Percentiles rank a stretch among this genome's conserved stretches.
These are phyloP conservation scores for Saxicola maurus DNA, from an alignment of 2,797 vertebrate species.

Conservation along the genomic window DNA sequence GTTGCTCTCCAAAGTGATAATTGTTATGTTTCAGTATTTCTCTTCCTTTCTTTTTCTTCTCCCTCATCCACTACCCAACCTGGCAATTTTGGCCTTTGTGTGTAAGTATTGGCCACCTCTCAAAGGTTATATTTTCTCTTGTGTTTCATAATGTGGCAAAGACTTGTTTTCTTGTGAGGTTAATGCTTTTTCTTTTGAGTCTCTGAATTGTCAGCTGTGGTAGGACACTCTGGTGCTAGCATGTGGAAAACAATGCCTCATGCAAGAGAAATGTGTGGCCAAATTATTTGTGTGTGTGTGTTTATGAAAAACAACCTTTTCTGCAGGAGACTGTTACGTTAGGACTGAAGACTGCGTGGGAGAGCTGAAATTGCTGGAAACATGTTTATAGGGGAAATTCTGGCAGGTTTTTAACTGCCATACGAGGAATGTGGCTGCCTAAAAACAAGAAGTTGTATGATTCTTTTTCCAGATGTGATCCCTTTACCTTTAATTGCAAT, in stretches of 20 bases:
- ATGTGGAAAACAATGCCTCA: background rate
- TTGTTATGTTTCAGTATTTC: background rate
- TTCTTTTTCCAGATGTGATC: background rate
- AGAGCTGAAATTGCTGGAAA: constrained; percentile 11
- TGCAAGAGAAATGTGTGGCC: background rate
- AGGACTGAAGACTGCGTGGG: background rate
- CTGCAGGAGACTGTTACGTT: background rate
- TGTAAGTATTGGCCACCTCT: background rate
- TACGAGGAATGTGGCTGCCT: background rate
- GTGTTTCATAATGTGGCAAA: background rate
- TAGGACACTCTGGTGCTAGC: background rate
- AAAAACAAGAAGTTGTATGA: background rate
- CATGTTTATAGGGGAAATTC: constrained; percentile 7
- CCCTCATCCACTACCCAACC: background rate
- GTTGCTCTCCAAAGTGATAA: background rate
- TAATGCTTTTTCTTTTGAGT: background rate
- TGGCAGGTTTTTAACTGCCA: background rate
- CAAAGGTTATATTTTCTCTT: background rate
- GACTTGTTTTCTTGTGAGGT: fast-evolving
- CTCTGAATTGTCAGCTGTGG: background rate
- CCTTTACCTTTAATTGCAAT: background rate
- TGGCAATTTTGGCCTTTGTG: background rate
- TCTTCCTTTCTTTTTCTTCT: background rate
- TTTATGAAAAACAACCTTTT: background rate
- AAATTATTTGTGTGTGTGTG: background rate